Base-by-base conservation (phyloP, 2,113 vertebrate species). In the Corythoichthys intestinalis region DNA sequence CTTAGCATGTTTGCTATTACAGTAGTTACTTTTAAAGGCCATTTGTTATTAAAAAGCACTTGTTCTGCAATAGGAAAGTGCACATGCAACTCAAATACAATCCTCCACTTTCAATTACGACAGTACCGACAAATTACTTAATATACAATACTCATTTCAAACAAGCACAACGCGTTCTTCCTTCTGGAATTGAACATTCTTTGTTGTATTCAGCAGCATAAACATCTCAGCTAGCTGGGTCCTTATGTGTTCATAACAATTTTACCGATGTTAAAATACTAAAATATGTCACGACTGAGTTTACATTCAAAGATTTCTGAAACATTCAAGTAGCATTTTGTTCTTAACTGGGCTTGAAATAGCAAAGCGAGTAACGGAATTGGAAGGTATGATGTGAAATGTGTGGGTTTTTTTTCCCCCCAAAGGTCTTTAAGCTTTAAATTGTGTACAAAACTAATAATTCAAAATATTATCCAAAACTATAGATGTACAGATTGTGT, bases 11-110 rank as follows among this genome's bases (percentile, higher is more conserved):
- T 46, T 48, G 41, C 12, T 44, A 44, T 28, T 28, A 13, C 10
- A 2, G 6, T 58, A 58, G 56, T 11, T 58, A 50, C 13, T 50
- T 13, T 35, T 6, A 28, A 58, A 58, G 35, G 20, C 63, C 47
- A 53, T 56, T 34, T 58, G 53, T 50, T 39, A 65, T 54, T 50
- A 53, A 2, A 56, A 49, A 72, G 49, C 35, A 66, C 50, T 20
- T 7, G n/a, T 63, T 28, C 61, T 47, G 46, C 38, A 47, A 41
- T 14, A 15, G 20, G 6, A 63, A 34, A 63, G 60, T 28, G 39
- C 10, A 14, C 59, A 62, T 46, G 59, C 39, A 15, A 10, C 41
- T 44, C 44, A n/a, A 63, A 47, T 14, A 34, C 4, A 34, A 28
- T 34, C n/a, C 17, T 62, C 6, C 5, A 1, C 17, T 67, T 46